Evolutionary conservation across 2,888 invertebrate species (phyloP).

Genomic region (Dryomyza anilis): DNA sequence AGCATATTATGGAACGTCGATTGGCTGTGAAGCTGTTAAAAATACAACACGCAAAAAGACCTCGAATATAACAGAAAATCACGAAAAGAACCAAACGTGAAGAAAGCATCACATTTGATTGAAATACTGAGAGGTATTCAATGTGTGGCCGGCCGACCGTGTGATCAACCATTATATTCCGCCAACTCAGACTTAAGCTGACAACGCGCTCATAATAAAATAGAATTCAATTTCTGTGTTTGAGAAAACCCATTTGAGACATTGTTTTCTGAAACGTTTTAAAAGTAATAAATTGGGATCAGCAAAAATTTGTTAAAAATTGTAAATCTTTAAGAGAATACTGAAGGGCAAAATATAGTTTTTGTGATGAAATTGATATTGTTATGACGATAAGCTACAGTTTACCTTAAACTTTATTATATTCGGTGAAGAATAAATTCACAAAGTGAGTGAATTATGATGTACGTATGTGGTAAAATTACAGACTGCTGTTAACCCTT

Average conservation of each 20-base stretch:
- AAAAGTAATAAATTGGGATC: conserved; percentile 10
- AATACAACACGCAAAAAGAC: conserved; percentile 8
- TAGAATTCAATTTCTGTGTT: not conserved
- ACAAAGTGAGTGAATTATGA: no score
- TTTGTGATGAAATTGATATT: no score
- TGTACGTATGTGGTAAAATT: no score
- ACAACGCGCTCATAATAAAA: not conserved
- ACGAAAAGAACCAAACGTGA: not conserved
- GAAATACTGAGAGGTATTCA: no score
- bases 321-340: no score
- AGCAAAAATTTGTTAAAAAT: conserved; percentile 1
- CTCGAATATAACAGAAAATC: not conserved
- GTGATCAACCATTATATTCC: no score
- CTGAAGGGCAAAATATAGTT: no score
- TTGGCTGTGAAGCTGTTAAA: not conserved
- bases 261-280: conserved; percentile 1
- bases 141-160: not conserved
- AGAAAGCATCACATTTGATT: not conserved
- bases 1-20: not conserved
- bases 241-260: not conserved
- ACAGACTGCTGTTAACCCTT: no score
- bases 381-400: no score
- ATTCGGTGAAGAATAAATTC: no score
- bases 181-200: conserved; percentile 3
- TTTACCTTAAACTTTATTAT: no score